A percentile compares a stretch with the other conserved stretches of the same genome.
These are phyloP conservation scores for Crossaster papposus DNA, from an alignment of 53 echinoderm and acorn worm genomes.

Conservation along the genomic window DNA sequence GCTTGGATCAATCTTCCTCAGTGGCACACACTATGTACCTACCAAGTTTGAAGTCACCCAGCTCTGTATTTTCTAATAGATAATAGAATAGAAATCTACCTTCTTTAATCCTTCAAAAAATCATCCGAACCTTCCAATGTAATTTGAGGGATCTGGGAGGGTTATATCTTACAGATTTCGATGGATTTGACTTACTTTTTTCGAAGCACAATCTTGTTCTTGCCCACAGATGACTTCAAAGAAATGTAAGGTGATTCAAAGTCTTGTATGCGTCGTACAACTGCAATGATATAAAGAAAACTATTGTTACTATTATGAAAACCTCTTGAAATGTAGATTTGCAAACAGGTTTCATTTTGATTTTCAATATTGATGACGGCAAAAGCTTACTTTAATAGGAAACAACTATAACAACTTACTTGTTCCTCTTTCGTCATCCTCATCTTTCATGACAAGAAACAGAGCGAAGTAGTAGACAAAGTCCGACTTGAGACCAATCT, in stretches of 20 bases:
- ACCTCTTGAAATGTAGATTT: neutral
- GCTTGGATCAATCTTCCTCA: too few species aligned
- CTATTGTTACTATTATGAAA: too few species aligned
- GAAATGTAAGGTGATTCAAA: slow-evolving; percentile 98
- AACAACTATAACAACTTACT: slow-evolving; percentile 65
- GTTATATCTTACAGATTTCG: neutral
- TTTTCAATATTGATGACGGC: neutral
- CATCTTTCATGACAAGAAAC: slow-evolving; percentile 82
- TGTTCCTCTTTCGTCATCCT: slow-evolving; percentile 76
- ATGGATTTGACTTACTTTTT: slow-evolving; percentile 72
- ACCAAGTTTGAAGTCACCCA: too few species aligned
- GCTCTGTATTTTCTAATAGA: too few species aligned
- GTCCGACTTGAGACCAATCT: slow-evolving; percentile 77
- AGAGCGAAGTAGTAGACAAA: slow-evolving; percentile 87
- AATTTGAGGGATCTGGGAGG: neutral
- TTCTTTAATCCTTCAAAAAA: too few species aligned
- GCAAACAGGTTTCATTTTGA: neutral
- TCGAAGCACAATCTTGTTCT: slow-evolving; percentile 86
- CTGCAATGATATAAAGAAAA: slow-evolving; percentile 53
- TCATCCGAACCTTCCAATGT: neutral
- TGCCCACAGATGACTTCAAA: slow-evolving; percentile 73
- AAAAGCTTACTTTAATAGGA: neutral
- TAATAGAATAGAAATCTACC: too few species aligned
- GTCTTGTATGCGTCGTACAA: slow-evolving; percentile 96
- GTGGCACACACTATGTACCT: too few species aligned